A percentile compares a stretch with the other conserved stretches of the same genome.
Evolutionary conservation across 2,888 invertebrate genomes (phyloP).

Genomic region (Dinocampus coccinellae): DNA sequence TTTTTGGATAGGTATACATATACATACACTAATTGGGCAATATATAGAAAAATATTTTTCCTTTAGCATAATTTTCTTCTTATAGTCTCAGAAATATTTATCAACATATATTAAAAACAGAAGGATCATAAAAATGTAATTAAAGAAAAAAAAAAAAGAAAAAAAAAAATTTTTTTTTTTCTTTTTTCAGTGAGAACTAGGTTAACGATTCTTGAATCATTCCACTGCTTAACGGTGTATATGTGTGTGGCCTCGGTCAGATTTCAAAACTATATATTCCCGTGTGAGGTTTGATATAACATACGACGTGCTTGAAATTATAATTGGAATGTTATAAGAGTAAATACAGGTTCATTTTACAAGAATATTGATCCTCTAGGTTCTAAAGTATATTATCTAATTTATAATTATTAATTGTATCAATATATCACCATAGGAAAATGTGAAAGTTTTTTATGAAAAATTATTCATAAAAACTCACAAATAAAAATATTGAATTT

Average conservation of each 20-base stretch:
- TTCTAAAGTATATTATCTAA: no score
- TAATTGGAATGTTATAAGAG: constrained; percentile 29
- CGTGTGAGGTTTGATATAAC: constrained; percentile 11
- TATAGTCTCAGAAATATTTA: no score
- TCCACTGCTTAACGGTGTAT: not conserved
- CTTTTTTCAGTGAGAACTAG: constrained; percentile 14
- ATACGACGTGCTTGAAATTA: constrained; percentile 15
- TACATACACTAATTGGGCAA: no score
- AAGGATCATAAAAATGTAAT: no score
- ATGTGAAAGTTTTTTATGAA: no score
- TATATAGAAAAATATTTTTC: not conserved
- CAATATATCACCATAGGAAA: not conserved
- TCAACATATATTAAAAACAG: no score
- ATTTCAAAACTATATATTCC: constrained; percentile 21
- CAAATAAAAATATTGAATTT: not conserved
- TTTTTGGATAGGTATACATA: not conserved
- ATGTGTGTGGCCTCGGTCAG: not conserved
- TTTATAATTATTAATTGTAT: constrained; percentile 1
- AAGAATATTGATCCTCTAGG: constrained; percentile 10
- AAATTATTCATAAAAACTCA: no score
- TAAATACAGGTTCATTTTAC: constrained; percentile 6
- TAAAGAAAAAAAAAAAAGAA: no score
- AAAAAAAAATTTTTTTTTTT: not conserved
- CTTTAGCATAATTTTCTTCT: no score
- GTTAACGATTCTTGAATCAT: constrained; percentile 26